Evolutionary conservation across 2,888 invertebrate species (phyloP).

Genomic region (Atethmia centrago): DNA sequence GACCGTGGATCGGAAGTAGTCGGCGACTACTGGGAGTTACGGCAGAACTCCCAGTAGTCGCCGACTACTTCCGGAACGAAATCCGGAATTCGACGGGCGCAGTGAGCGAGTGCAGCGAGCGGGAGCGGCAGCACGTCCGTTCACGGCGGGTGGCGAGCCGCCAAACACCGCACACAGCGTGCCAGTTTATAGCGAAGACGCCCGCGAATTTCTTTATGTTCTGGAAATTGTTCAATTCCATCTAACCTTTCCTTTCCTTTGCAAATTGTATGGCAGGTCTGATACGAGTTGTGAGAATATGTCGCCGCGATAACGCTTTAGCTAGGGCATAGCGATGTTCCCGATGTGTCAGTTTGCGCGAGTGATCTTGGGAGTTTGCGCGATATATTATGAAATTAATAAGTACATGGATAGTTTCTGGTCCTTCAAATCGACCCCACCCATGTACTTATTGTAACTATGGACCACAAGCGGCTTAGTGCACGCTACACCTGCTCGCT

Average conservation of each 20-base stretch:
- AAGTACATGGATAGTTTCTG: conserved; percentile 59
- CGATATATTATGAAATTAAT: conserved; percentile 44
- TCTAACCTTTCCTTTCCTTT: conserved; percentile 19
- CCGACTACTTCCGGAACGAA: too few relatives aligned
- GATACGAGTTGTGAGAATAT: conserved; percentile 16
- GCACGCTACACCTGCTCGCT: conserved; percentile 11
- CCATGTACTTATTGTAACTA: conserved; percentile 64
- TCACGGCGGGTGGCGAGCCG: too few relatives aligned
- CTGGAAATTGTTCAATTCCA: conserved; percentile 37
- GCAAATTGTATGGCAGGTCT: conserved; percentile 18
- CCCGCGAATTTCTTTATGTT: conserved; percentile 27
- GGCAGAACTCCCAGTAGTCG: too few relatives aligned
- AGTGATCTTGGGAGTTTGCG: conserved; percentile 18
- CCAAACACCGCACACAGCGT: conserved; percentile 41
- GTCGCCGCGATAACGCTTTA: conserved; percentile 34
- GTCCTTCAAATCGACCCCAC: conserved; percentile 53
- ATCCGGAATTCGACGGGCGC: too few relatives aligned
- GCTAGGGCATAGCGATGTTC: conserved; percentile 29
- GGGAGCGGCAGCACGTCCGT: too few relatives aligned
- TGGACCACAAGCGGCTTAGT: conserved; percentile 17
- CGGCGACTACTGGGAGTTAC: too few relatives aligned
- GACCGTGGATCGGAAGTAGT: too few relatives aligned
- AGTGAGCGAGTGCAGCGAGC: too few relatives aligned
- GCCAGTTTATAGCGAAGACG: conserved; percentile 36
- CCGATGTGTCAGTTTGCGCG: conserved; percentile 3